Evolutionary conservation across 2,797 vertebrate species (phyloP).

Genomic region (Neostethus bicornis): DNA sequence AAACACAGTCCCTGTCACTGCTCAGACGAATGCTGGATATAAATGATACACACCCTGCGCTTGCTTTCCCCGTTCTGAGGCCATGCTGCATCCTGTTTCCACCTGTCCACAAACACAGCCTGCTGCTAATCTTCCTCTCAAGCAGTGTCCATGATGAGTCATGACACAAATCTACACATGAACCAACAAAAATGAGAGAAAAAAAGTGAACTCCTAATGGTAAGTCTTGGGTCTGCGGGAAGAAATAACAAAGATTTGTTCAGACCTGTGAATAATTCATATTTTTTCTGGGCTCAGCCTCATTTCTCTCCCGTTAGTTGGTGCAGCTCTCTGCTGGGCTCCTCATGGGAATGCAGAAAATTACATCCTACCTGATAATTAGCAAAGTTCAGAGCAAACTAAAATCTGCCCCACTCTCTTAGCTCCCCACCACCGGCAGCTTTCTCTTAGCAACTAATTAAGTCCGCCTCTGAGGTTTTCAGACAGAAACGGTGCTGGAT

Average conservation of each 20-base stretch:
- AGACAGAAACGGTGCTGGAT: conserved; percentile 75
- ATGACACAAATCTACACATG: conserved; percentile 49
- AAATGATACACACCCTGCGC: conserved; percentile 60
- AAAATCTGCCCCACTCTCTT: conserved; percentile 75
- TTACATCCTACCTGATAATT: conserved; percentile 88
- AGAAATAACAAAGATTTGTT: conserved; percentile 61
- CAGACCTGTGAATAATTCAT: conserved; percentile 58
- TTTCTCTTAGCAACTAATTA: conserved; percentile 87
- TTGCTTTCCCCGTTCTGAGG: conserved; percentile 45
- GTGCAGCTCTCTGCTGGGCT: conserved; percentile 69
- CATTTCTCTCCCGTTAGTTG: conserved; percentile 60
- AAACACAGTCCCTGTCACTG: conserved; percentile 79
- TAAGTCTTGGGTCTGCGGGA: conserved; percentile 27
- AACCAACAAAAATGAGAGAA: conserved; percentile 37
- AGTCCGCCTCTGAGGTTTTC: conserved; percentile 83
- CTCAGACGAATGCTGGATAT: conserved; percentile 71
- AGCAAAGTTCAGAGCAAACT: conserved; percentile 85
- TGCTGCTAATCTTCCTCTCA: conserved; percentile 35
- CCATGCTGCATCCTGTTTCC: conserved; percentile 55
- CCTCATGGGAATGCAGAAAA: conserved; percentile 80
- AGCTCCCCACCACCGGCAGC: conserved; percentile 76
- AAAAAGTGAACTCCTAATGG: conserved; percentile 28
- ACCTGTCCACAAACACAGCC: conserved; percentile 52
- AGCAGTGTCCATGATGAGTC: conserved; percentile 41
- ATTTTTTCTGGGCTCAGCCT: conserved; percentile 66